These are phyloP conservation scores for Tyrannus savana DNA, from an alignment of 2,113 vertebrate species.

Conservation along the genomic window DNA sequence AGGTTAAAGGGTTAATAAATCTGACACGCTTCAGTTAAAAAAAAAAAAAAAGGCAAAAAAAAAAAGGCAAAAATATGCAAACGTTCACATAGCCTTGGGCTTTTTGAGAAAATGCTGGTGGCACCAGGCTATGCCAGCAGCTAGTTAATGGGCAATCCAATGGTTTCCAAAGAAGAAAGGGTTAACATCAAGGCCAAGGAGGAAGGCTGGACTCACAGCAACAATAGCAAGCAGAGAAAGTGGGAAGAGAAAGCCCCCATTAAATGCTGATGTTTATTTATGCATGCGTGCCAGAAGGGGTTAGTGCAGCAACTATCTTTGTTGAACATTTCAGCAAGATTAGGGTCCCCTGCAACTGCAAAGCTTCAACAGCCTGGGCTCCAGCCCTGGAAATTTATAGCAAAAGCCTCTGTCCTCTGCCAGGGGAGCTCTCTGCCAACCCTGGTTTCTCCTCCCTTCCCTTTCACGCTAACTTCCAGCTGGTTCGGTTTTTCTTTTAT, in stretches of 20 bases:
- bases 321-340: neutral
- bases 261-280: neutral
- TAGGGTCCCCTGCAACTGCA: neutral
- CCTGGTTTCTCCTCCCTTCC: neutral
- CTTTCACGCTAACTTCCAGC: constrained; percentile 9
- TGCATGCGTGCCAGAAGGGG: neutral
- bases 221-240: neutral
- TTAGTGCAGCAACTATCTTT: neutral
- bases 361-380: neutral
- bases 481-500: constrained; percentile 15
- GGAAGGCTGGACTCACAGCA: neutral
- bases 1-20: neutral
- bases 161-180: neutral
- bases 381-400: neutral
- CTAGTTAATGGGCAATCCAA: neutral
- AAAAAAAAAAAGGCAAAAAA: neutral
- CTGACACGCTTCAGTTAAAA: neutral
- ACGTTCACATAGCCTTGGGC: neutral
- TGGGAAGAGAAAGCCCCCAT: neutral
- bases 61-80: neutral
- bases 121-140: neutral
- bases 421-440: constrained; percentile 4
- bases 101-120: neutral
- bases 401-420: neutral
- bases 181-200: neutral